These are phyloP conservation scores for Sinelater perroti DNA, from an alignment of 2,888 invertebrate species.

Conservation along the genomic window DNA sequence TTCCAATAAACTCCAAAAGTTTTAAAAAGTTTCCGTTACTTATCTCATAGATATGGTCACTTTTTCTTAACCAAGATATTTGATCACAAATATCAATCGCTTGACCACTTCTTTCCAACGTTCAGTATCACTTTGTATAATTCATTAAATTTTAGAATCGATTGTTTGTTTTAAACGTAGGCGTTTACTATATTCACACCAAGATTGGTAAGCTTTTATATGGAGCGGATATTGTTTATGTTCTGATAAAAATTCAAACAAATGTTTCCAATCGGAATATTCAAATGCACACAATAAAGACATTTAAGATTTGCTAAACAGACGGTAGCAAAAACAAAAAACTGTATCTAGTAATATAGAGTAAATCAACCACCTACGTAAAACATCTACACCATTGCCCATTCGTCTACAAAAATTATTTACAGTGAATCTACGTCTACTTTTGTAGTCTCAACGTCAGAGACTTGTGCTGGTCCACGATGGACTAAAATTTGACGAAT, in stretches of 20 bases:
- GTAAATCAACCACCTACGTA: background rate
- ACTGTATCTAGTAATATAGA: background rate
- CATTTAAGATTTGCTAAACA: background rate
- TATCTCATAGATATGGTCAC: background rate
- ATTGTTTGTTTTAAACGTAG: slow-evolving; percentile 1
- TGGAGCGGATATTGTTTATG: background rate
- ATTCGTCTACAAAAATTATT: background rate
- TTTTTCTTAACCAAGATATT: background rate
- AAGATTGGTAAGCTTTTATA: background rate
- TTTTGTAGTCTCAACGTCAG: background rate
- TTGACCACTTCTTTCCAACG: slow-evolving; percentile 3
- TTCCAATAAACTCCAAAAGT: background rate
- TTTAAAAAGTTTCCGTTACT: slow-evolving; percentile 11
- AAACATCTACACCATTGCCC: background rate
- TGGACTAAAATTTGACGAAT: too few species aligned
- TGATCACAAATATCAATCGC: background rate
- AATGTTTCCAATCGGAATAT: slow-evolving; percentile 5
- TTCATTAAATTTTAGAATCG: background rate
- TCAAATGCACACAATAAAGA: background rate
- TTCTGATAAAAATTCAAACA: background rate
- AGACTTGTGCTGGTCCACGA: background rate
- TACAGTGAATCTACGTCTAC: background rate
- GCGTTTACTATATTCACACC: background rate
- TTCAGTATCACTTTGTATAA: background rate
- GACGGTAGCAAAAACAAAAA: slow-evolving; percentile 1